Percentiles rank a stretch among this genome's conserved stretches.
Conservation (phyloP, 2,797 vertebrate species). For the Acrocephalus scirpaceus region DNA sequence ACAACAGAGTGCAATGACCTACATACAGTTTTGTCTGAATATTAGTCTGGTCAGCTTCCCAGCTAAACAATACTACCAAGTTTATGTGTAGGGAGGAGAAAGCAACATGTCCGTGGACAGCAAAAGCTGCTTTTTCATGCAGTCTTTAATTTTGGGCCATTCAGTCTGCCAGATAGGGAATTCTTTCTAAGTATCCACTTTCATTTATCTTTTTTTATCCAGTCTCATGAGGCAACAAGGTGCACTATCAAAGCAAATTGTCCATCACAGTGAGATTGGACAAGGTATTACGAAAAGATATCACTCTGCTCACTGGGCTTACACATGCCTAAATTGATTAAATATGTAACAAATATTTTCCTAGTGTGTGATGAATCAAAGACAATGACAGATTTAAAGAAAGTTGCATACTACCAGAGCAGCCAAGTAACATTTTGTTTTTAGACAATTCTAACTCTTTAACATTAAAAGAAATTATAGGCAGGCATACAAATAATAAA, state of each 20-base stretch:
- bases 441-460: neutral
- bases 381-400: neutral
- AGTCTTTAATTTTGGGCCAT: neutral
- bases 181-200: neutral
- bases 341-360: neutral
- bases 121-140: neutral
- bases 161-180: neutral
- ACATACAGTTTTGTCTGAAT: neutral
- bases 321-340: neutral
- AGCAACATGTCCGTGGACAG: neutral
- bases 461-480: neutral
- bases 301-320: neutral
- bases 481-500: neutral
- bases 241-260: neutral
- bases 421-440: neutral
- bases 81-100: neutral
- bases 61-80: accelerated
- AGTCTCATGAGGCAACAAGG: neutral
- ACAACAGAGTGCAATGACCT: neutral
- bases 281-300: neutral
- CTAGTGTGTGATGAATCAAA: neutral
- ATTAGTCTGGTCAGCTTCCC: neutral
- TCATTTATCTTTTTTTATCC: neutral
- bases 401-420: neutral
- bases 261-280: neutral